Evolutionary conservation across 2,888 invertebrate species (phyloP).

Genomic region (Cylindroiulus punctatus): DNA sequence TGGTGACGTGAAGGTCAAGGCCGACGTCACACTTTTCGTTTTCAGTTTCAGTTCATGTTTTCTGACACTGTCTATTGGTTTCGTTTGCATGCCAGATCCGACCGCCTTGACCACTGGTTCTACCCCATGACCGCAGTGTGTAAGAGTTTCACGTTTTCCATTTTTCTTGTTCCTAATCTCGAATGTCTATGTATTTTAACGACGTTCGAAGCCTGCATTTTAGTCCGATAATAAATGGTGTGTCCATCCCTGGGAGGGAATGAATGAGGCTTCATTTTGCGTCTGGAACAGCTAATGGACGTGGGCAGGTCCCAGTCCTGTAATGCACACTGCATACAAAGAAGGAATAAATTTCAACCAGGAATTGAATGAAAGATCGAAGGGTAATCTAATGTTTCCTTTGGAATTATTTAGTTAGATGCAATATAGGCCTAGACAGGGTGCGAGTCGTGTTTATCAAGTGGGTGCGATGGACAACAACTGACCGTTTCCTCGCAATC

Average conservation of each 20-base stretch:
- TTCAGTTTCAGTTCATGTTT: no score
- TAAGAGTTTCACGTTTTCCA: neutral
- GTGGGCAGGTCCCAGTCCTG: conserved; percentile 15
- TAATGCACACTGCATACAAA: conserved; percentile 53
- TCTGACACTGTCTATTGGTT: no score
- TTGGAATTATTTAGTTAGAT: conserved; percentile 53
- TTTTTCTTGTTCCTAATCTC: neutral
- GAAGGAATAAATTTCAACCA: conserved; percentile 48
- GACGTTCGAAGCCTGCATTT: conserved; percentile 35
- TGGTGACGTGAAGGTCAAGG: no score
- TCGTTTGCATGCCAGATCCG: no score
- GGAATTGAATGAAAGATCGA: conserved; percentile 52
- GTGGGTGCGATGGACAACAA: conserved; percentile 34
- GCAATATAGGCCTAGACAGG: conserved; percentile 36
- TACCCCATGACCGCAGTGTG: no score
- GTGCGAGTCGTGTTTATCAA: conserved; percentile 39
- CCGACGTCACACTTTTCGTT: no score
- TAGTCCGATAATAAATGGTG: conserved; percentile 44
- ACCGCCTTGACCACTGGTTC: no score
- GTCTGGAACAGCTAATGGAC: conserved; percentile 49
- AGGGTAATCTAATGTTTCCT: conserved; percentile 52
- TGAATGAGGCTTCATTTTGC: conserved; percentile 35
- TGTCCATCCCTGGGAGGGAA: conserved; percentile 40
- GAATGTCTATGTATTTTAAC: neutral
- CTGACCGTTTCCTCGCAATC: neutral